Base-by-base conservation (phyloP, 1,140 invertebrate species). In the Nasonia vitripennis region DNA sequence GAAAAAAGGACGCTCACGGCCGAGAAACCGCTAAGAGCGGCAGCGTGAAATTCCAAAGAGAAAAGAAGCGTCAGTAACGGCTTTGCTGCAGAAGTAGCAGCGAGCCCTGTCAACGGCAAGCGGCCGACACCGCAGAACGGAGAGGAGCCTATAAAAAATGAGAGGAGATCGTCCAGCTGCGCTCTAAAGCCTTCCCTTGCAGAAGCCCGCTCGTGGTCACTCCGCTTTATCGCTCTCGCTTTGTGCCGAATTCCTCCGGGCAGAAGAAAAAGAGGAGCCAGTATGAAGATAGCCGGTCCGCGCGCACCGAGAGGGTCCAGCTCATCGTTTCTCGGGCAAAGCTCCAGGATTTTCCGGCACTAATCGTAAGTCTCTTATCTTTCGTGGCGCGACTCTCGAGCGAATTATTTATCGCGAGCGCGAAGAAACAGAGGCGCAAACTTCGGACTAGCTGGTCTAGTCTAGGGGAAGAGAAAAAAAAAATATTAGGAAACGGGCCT, bases 301-400 rank as follows among this genome's bases (percentile, higher is more conserved):
- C 34, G 20, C 17, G 20, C 10, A 45, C 7, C 14, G n/a, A 51
- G 11, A 51, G 75, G 14, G 75, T 27, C 45, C 4, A 51, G 37
- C 45, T 51, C 41, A 78, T 78, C 41, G 45, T 78, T 48, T 78
- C 51, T 62, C 31, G 77, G 77, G 51, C 37, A 80, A 80, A 81
- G 79, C 79, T 81, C 79, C 12, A 48, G 67, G 79, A 71, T 81
- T 81, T 81, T 31, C 68, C 68, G 68, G n/a, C 23, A 14, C 67
- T 81, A 71, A 81, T 81, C 62, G 62, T 81, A 81, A 81, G 79
- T 73, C 79, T 71, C 68, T 81, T 71, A 81, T 81, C 77, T 23
- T n/a, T 3, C 37, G 20, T 67, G 14, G 6, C 14, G 11, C 27
- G 12, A 31, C 78, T 11, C 78, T 70, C 78, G 34, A 68, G 31